A percentile compares a stretch with the other conserved stretches of the same genome.
Conservation (phyloP, 2,888 invertebrate species). For the Timandra comae region DNA sequence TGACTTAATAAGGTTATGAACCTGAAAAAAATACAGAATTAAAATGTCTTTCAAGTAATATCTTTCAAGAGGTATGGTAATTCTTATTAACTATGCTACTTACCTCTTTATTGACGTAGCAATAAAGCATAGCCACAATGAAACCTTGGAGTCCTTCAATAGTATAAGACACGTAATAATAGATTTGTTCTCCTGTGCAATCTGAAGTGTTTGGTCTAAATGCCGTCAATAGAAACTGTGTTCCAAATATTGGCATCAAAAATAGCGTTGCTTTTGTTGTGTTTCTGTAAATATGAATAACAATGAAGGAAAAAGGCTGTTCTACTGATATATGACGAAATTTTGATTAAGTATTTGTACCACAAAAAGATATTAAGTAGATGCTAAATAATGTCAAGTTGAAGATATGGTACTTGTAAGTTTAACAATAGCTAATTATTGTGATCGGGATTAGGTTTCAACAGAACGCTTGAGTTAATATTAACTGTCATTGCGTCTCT, state of each 20-base stretch:
- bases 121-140: conserved; percentile 79
- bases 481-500: too few species aligned
- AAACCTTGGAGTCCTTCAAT: conserved; percentile 79
- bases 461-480: too few species aligned
- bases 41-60: conserved; percentile 1
- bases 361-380: too few species aligned
- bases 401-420: too few species aligned
- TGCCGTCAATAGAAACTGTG: conserved; percentile 80
- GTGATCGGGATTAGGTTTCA: too few species aligned
- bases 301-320: too few species aligned
- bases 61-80: not conserved
- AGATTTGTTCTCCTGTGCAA: conserved; percentile 72
- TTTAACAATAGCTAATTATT: too few species aligned
- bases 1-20: conserved; percentile 53
- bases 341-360: too few species aligned
- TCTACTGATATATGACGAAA: too few species aligned
- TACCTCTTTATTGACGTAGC: conserved; percentile 81
- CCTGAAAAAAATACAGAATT: conserved; percentile 36
- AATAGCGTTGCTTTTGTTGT: conserved; percentile 81
- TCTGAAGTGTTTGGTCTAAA: conserved; percentile 69
- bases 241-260: conserved; percentile 82
- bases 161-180: conserved; percentile 76
- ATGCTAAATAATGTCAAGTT: too few species aligned
- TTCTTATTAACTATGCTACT: too few species aligned
- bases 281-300: conserved; percentile 56